Base-by-base conservation (phyloP, 2,113 vertebrate genomes). In the Illadopsis cleaveri region DNA sequence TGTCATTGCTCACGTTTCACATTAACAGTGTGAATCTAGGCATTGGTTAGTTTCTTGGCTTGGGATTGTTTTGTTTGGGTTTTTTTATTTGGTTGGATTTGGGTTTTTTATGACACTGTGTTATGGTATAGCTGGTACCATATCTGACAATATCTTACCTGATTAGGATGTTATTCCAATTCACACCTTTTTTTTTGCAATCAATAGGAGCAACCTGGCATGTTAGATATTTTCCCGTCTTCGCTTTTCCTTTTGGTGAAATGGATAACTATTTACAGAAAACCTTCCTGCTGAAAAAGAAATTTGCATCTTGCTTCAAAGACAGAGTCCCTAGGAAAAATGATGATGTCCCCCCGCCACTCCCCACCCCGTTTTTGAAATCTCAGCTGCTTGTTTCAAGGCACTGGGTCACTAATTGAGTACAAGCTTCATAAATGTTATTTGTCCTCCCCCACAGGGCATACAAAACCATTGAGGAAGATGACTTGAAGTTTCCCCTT, bases 391-490 rank as follows among this genome's bases (percentile, higher is more conserved):
- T 89, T 56, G 28, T 93, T 93, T 95, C 88, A 91, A 91, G 94
- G 86, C 88, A 91, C 44, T 73, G 56, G 93, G 92, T 97, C 93
- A 89, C 75, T 97, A 95, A 97, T 22, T 94, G 88, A 97, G 72
- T 96, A 76, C 86, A 94, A 97, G 57, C 83, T 95, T 95, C 91
- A 68, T 84, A 84, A 95, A 87, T 97, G 75, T 87, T 96, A 35
- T 98, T 97, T 98, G n/a, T 97, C 87, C 90, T 93, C 38, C 75
- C 95, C 94, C 93, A 88, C 98, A 98, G 98, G 98, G 98, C 98
- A 53, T 99, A 99, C 97, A 99, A 99, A 98, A 98, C 98, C 95
- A 98, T 99, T 84, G 98, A 98, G 90, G 98, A 99, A 44, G 98
- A 98, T 78, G 98, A 98, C 97, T 97, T 98, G 98, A 98, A 98